Conservation (phyloP, 2,113 vertebrate genomes). For the Calyptommatus sinebrachiatus region DNA sequence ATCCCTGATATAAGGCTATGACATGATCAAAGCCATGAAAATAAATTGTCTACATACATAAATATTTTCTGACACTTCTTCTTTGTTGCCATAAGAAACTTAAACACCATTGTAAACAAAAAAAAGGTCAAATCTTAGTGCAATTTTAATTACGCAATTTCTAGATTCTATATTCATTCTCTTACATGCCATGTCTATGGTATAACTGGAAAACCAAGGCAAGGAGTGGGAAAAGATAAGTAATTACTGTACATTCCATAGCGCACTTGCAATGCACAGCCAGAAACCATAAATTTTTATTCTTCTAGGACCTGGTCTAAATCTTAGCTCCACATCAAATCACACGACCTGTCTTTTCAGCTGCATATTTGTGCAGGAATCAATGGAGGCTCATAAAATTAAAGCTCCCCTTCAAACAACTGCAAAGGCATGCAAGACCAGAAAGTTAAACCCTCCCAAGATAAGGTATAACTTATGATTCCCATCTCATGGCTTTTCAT, state of each 20-base stretch:
- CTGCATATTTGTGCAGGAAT: constrained; percentile 42
- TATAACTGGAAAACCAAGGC: neutral
- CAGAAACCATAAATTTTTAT: neutral
- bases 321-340: constrained; percentile 51
- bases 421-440: constrained; percentile 57
- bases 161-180: neutral
- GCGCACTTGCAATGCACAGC: neutral
- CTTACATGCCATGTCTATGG: neutral
- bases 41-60: neutral
- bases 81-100: neutral
- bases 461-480: constrained; percentile 53
- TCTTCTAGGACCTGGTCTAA: constrained; percentile 31
- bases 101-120: neutral
- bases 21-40: neutral
- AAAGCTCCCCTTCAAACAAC: constrained; percentile 50
- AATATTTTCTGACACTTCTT: neutral
- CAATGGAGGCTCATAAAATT: constrained; percentile 52
- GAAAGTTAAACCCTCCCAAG: constrained; percentile 58
- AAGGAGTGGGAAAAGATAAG: neutral
- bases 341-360: constrained; percentile 44
- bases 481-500: constrained; percentile 44
- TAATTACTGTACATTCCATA: neutral
- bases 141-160: neutral
- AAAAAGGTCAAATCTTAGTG: neutral
- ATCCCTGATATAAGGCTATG: too few relatives aligned